Evolutionary conservation across 2,797 vertebrate genomes (phyloP).

Genomic region (Chaetophractus vellerosus): DNA sequence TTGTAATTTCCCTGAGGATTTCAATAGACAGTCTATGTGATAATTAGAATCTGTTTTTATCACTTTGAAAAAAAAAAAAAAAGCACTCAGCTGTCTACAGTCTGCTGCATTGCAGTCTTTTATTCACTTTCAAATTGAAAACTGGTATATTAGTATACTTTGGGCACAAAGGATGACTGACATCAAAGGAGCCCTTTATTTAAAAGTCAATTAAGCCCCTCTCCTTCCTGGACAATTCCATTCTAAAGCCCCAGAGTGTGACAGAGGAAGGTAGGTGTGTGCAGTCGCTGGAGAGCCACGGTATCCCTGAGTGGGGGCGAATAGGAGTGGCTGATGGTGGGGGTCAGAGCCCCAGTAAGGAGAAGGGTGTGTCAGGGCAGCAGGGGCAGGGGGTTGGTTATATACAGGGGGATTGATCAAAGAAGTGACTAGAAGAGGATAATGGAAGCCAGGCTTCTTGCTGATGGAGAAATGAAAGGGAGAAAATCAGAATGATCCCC

Average conservation of each 20-base stretch:
- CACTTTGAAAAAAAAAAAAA: conserved; percentile 15
- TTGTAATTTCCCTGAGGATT: conserved; percentile 75
- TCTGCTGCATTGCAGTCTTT: conserved; percentile 67
- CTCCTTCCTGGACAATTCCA: conserved; percentile 3
- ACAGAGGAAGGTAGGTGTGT: background rate
- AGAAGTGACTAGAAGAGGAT: too few species aligned
- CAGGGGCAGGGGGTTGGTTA: background rate
- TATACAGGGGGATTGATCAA: fast-evolving
- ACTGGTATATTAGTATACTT: conserved; percentile 20
- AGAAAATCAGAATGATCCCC: background rate
- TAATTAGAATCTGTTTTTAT: conserved; percentile 81
- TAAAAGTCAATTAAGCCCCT: conserved; percentile 61
- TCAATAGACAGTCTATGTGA: conserved; percentile 70
- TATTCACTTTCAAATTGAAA: conserved; percentile 79
- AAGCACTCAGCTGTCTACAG: conserved; percentile 50
- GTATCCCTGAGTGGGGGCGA: background rate
- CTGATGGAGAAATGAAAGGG: too few species aligned
- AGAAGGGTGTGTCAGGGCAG: background rate
- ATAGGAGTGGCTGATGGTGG: too few species aligned
- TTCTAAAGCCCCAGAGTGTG: background rate
- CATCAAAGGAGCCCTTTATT: conserved; percentile 52
- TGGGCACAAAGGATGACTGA: conserved; percentile 68
- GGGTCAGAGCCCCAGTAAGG: background rate
- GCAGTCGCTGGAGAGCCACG: too few species aligned
- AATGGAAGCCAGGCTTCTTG: background rate